Percentiles rank a stretch among this genome's conserved stretches.
These are phyloP conservation scores for Aplidium turbinatum DNA, from an alignment of 23 tunicate genomes.

Conservation along the genomic window DNA sequence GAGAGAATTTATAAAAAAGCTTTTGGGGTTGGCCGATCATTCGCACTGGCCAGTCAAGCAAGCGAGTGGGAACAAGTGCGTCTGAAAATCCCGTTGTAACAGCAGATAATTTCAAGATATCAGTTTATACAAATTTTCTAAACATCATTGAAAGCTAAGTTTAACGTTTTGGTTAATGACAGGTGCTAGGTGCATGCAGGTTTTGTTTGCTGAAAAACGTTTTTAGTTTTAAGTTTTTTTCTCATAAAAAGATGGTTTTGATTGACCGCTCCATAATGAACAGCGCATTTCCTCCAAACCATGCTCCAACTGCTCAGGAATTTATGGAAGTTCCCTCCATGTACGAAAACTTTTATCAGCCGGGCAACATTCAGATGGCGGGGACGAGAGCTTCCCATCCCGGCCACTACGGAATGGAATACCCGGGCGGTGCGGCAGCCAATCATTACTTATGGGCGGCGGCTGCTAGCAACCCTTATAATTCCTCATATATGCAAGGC, in stretches of 20 bases:
- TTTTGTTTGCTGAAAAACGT: neutral
- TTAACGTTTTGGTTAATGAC: too few relatives aligned
- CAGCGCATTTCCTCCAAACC: constrained; percentile 51
- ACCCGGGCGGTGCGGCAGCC: constrained; percentile 55
- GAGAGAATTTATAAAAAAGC: too few relatives aligned
- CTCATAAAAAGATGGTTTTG: too few relatives aligned
- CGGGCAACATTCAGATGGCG: constrained; percentile 66
- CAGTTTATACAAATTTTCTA: too few relatives aligned
- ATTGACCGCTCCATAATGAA: constrained; percentile 79
- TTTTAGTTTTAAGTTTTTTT: too few relatives aligned
- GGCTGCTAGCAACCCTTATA: constrained; percentile 70
- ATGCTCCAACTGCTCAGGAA: constrained; percentile 85
- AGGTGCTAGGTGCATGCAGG: neutral
- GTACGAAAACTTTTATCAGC: constrained; percentile 89
- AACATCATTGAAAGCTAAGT: too few relatives aligned
- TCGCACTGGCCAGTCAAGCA: too few relatives aligned
- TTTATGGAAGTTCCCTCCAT: constrained; percentile 78
- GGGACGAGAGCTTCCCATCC: constrained; percentile 66
- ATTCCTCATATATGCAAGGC: constrained; percentile 74
- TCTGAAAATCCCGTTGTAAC: too few relatives aligned
- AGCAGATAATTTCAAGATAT: too few relatives aligned
- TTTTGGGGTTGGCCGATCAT: too few relatives aligned
- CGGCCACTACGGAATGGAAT: constrained; percentile 89
- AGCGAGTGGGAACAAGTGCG: too few relatives aligned
- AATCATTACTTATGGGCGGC: constrained; percentile 44